Base-by-base conservation (phyloP, 1,140 invertebrate genomes). In the Achatina immaculata region DNA sequence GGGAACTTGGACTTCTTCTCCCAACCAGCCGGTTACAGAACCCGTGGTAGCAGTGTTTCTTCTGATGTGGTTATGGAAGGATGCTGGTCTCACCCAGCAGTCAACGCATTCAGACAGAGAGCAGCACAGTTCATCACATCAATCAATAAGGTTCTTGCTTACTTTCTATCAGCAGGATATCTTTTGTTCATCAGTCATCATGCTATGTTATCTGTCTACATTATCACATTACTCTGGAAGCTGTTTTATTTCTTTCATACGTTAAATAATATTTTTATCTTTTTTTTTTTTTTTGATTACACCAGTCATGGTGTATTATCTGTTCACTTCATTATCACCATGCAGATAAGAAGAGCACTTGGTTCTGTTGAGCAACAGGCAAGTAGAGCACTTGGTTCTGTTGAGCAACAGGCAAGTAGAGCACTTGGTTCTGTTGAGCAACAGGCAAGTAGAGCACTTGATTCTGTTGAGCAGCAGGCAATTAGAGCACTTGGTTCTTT, bases 1-100 rank as follows among this genome's bases (percentile, higher is more conserved):
- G 86, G 84, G 2, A 90, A 90, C 72, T 42, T 86, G 51, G 88
- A 89, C 40, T 89, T 90, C 82, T 89, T 89, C 78, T 83, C 79
- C 36, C 84, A 87, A 76, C 77, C 83, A n/a, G 87, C 86, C 62
- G 89, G 89, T 14, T 90, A 90, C 71, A 84, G 87, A 31, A 90
- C 88, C 16, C 69, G 89, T 78, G 89, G 88, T 21, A 89, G 87
- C 76, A 90, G 88, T 84, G 82, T 89, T 9, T 83, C 85, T 34
- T 83, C 77, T n/a, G 85, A 89, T 68, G 55, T 65, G 0, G 62
- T 43, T 24, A 55, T 69, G 14, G 85, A 88, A 0, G 84, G 85
- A 24, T 84, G 86, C 3, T 82, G 87, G 14, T 88, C 86, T 28
- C 86, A 88, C 66, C 89, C 89, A 9, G 85, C 83, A 19, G 88